Evolutionary conservation across 2,113 vertebrate species (phyloP).

Genomic region (Nyctibius bracteatus): DNA sequence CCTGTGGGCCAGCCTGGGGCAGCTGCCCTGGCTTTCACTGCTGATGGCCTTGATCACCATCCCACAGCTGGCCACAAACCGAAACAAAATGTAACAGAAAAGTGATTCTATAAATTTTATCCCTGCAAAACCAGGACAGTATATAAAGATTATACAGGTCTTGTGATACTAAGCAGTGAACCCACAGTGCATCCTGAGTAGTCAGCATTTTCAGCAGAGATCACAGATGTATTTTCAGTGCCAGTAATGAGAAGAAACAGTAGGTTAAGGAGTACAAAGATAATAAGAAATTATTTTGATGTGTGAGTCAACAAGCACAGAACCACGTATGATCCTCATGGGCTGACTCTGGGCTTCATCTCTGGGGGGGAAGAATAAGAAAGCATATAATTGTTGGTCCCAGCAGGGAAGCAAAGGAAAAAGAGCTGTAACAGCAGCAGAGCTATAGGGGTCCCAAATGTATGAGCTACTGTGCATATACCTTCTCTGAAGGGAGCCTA

Average conservation of each 20-base stretch:
- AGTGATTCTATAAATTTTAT: no score
- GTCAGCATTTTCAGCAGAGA: neutral
- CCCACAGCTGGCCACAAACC: no score
- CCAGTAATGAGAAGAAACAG: constrained; percentile 30
- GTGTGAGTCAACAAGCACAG: neutral
- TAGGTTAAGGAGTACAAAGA: neutral
- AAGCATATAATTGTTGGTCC: neutral
- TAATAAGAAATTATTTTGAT: neutral
- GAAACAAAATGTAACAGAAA: no score
- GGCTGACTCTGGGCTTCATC: neutral
- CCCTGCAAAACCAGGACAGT: no score
- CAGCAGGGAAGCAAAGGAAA: neutral
- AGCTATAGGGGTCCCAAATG: neutral
- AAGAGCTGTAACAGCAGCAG: neutral
- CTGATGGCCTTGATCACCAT: no score
- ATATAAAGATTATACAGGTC: neutral
- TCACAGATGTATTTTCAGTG: neutral
- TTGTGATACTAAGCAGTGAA: neutral
- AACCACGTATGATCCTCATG: neutral
- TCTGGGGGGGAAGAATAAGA: neutral
- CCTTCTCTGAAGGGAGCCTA: neutral
- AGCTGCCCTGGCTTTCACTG: no score
- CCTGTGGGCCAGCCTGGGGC: no score
- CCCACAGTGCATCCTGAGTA: neutral
- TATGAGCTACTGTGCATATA: neutral